A percentile compares a stretch with the other conserved stretches of the same genome.
Evolutionary conservation across 2,113 vertebrate genomes (phyloP).

Genomic region (Tragelaphus buxtoni): DNA sequence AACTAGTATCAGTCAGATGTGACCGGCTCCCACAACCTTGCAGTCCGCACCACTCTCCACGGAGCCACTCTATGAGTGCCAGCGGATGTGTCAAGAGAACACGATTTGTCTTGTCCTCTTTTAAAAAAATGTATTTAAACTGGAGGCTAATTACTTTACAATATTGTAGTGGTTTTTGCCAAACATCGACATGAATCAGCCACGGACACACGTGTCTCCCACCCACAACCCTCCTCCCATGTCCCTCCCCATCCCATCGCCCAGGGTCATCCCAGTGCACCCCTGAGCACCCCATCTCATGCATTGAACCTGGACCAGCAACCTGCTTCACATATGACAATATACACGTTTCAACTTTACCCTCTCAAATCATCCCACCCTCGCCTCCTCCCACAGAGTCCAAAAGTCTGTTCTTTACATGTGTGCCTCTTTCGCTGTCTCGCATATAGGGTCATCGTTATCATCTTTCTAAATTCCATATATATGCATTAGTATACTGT

Average conservation of each 20-base stretch:
- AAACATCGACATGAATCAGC: not conserved
- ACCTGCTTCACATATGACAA: not conserved
- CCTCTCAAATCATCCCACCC: not conserved
- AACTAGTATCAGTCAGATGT: not conserved
- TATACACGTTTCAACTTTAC: not conserved
- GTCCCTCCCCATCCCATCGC: not conserved
- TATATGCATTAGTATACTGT: not conserved
- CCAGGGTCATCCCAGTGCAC: not conserved
- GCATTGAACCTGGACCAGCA: not conserved
- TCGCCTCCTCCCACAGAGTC: not conserved
- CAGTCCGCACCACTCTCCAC: not conserved
- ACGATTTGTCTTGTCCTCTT: not conserved
- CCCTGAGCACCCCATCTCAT: not conserved
- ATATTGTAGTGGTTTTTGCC: not conserved
- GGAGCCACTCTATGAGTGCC: not conserved
- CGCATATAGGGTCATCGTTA: not conserved
- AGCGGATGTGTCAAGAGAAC: not conserved
- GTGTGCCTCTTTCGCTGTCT: not conserved
- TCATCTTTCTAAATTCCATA: not conserved
- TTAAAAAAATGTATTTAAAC: not conserved
- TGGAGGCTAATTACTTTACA: not conserved
- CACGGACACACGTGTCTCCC: accelerated
- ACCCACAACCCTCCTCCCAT: not conserved
- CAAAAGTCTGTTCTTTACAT: not conserved
- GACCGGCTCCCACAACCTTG: not conserved